Conservation (phyloP, 1,140 invertebrate species). For the Telenomus remus region DNA sequence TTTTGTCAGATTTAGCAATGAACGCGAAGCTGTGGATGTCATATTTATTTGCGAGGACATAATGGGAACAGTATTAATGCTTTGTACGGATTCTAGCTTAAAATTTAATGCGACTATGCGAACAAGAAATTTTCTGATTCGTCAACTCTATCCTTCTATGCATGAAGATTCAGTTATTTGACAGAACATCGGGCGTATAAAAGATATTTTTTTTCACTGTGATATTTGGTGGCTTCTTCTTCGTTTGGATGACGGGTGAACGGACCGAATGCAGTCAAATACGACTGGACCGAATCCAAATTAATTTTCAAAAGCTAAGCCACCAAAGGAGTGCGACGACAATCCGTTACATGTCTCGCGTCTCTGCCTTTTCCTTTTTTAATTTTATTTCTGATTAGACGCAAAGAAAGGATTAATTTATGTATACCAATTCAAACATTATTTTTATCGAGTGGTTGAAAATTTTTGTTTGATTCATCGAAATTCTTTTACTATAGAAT, state of each 20-base stretch:
- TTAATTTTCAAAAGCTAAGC: constrained; percentile 74
- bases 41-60: constrained; percentile 74
- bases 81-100: constrained; percentile 75
- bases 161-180: constrained; percentile 52
- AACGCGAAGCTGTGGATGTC: constrained; percentile 48
- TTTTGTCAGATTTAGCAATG: constrained; percentile 48
- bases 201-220: constrained; percentile 72
- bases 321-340: constrained; percentile 58
- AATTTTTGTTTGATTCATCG: too few species aligned
- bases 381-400: constrained; percentile 27
- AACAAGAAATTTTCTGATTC: constrained; percentile 76
- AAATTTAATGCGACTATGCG: constrained; percentile 75
- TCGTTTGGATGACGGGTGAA: constrained; percentile 55
- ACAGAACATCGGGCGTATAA: constrained; percentile 53
- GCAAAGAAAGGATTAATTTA: constrained; percentile 39
- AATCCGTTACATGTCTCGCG: constrained; percentile 19
- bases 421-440: constrained; percentile 15
- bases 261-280: constrained; percentile 63
- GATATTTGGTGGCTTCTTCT: constrained; percentile 75
- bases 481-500: too few species aligned
- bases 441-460: too few species aligned
- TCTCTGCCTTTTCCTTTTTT: constrained; percentile 14
- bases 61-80: constrained; percentile 72
- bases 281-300: constrained; percentile 73
- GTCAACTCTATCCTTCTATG: constrained; percentile 62